Conservation (phyloP, 2,888 invertebrate species). For the Panorpa germanica region DNA sequence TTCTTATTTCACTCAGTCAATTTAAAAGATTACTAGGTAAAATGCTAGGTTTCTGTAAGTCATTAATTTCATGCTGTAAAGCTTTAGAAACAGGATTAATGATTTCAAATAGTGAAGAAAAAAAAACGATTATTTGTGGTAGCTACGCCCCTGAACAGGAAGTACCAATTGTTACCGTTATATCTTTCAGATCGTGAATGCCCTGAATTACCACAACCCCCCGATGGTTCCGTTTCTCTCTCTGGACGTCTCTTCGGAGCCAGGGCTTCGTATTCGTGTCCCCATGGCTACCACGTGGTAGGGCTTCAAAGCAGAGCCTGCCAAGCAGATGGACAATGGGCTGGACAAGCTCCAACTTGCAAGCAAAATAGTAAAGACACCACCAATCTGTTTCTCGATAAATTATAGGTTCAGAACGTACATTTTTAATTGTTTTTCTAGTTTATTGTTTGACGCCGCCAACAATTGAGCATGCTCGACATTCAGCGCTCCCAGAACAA, state of each 20-base stretch:
- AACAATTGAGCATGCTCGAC: constrained; percentile 65
- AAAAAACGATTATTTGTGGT: neutral
- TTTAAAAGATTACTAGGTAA: no score
- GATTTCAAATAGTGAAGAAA: no score
- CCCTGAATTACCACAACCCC: constrained; percentile 56
- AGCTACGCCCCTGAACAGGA: constrained; percentile 5
- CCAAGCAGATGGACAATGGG: constrained; percentile 85
- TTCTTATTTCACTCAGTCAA: no score
- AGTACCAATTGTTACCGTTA: constrained; percentile 7
- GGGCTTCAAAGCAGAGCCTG: constrained; percentile 75
- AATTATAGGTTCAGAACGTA: constrained; percentile 4
- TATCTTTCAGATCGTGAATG: constrained; percentile 61
- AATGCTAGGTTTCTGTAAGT: no score
- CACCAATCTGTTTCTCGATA: constrained; percentile 6
- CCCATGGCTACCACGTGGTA: constrained; percentile 73
- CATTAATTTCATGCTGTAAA: no score
- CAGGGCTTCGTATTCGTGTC: constrained; percentile 69
- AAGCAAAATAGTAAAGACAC: constrained; percentile 55
- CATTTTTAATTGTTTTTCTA: constrained; percentile 17
- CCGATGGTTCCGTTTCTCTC: constrained; percentile 55
- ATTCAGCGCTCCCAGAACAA: constrained; percentile 76
- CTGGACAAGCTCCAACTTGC: constrained; percentile 65
- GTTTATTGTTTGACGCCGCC: constrained; percentile 77
- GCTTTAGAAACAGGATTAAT: no score
- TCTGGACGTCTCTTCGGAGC: constrained; percentile 64